Percentiles rank a stretch among this genome's conserved stretches.
phyloP scores from a whole-genome alignment of 2,113 vertebrate species.

The Glaucidium brasilianum region DNA sequence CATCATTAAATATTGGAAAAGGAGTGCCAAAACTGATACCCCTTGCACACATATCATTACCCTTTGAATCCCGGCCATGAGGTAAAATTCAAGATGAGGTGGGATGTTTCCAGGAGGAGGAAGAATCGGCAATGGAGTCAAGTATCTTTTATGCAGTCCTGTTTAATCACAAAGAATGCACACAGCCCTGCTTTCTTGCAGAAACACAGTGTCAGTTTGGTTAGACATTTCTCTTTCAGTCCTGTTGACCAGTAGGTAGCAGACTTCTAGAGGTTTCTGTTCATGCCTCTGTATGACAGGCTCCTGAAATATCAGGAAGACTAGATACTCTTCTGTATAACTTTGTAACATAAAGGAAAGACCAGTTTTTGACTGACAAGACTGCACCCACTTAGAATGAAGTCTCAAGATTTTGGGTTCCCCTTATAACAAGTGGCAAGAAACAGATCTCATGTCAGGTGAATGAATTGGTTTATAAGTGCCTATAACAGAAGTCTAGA shows the following conservation, averaged over 20 bases:
- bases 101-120: not conserved
- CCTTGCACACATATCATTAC: rapidly evolving
- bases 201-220: not conserved
- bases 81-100: not conserved
- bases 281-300: not conserved
- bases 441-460: not conserved
- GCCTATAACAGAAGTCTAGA: not conserved
- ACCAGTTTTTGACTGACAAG: not conserved
- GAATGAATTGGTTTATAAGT: not conserved
- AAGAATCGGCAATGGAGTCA: not conserved
- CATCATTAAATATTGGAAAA: not conserved
- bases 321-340: not conserved
- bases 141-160: not conserved
- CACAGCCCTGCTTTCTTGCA: not conserved
- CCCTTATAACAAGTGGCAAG: not conserved
- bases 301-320: not conserved
- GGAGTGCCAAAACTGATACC: not conserved
- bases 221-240: not conserved
- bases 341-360: not conserved
- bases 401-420: not conserved
- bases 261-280: not conserved
- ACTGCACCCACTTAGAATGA: not conserved
- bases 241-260: not conserved
- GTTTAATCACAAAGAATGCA: not conserved
- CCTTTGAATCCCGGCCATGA: not conserved